Conservation (phyloP, 2,797 vertebrate species). For the Cirrhinus mrigala region DNA sequence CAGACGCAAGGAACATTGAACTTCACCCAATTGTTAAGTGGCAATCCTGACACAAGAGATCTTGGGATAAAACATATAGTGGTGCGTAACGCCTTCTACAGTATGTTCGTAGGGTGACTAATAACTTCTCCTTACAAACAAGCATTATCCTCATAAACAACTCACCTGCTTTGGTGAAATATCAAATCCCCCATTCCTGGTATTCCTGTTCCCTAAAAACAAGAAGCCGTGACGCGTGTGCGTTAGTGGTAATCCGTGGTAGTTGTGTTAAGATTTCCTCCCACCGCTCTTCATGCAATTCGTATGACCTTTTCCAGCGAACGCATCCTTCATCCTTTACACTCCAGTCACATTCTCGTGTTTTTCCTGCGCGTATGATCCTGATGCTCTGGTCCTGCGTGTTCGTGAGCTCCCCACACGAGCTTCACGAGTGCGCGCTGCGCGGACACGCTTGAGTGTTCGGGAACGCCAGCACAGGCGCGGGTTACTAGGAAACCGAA, state of each 20-base stretch:
- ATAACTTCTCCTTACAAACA: conserved; percentile 15
- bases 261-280: conserved; percentile 68
- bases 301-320: conserved; percentile 66
- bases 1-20: not conserved
- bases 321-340: conserved; percentile 69
- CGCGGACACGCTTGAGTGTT: conserved; percentile 71
- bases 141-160: conserved; percentile 50
- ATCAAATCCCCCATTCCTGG: conserved; percentile 76
- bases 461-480: conserved; percentile 78
- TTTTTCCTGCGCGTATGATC: conserved; percentile 56
- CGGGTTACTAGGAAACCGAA: conserved; percentile 84
- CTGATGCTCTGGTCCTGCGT: conserved; percentile 64
- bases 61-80: not conserved
- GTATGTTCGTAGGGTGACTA: not conserved
- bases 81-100: not conserved
- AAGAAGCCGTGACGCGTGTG: conserved; percentile 54
- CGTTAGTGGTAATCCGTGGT: conserved; percentile 66
- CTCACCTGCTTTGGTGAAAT: conserved; percentile 81
- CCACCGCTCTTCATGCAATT: conserved; percentile 61
- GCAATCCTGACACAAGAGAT: not conserved
- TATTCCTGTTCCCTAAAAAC: conserved; percentile 57
- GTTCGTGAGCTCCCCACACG: conserved; percentile 70
- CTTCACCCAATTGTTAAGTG: not conserved
- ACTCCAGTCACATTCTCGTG: conserved; percentile 61
- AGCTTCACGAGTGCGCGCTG: conserved; percentile 78